A percentile compares a stretch with the other conserved stretches of the same genome.
Conservation (phyloP, 2,113 vertebrate species). For the Otus sunia region DNA sequence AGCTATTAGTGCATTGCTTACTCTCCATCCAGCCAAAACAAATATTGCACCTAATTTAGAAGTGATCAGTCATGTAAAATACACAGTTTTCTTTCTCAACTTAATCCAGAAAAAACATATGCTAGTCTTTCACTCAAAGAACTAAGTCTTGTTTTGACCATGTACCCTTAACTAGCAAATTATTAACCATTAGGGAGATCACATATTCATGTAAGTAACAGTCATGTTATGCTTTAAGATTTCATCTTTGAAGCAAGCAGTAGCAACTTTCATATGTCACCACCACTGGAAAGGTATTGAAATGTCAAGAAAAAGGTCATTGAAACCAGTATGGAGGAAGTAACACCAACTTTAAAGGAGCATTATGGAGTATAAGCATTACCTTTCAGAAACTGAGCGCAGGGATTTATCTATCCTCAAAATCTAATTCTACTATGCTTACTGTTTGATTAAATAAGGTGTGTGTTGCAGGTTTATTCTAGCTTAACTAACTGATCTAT, state of each 20-base stretch:
- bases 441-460: background rate
- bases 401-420: background rate
- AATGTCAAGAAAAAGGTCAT: background rate
- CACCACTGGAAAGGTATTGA: background rate
- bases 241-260: background rate
- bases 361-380: background rate
- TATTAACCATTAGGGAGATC: background rate
- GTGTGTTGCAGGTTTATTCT: background rate
- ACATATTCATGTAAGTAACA: background rate
- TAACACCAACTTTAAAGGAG: background rate
- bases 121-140: background rate
- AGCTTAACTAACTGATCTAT: background rate
- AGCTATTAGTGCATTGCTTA: background rate
- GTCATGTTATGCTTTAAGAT: background rate
- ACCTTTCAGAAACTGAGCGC: background rate
- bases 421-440: background rate
- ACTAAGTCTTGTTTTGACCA: background rate
- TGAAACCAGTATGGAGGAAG: background rate
- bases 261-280: background rate
- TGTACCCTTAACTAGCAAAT: background rate
- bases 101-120: slow-evolving; percentile 1
- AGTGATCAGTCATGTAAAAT: background rate
- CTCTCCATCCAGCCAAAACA: background rate
- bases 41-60: background rate
- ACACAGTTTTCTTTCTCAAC: background rate